Evolutionary conservation across 92 coral and sea anemone species (phyloP), one percentile per base, ranked within the genome.

Genomic region (Pocillopora grandis): DNA sequence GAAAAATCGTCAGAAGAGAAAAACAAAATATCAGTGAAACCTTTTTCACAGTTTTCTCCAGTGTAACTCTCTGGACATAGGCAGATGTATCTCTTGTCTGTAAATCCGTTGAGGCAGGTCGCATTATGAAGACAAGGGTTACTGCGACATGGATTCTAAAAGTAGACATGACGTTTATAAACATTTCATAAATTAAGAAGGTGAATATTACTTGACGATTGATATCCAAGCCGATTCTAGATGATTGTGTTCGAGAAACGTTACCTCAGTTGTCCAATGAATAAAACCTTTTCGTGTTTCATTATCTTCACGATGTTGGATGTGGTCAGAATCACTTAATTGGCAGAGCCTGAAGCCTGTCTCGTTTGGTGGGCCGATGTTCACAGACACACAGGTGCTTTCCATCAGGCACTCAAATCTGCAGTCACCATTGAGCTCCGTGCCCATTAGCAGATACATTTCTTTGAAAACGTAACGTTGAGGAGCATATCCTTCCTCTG

Each of bases 31-130:
- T 42, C 52, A 42, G 52, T 42, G 5, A 42, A 42, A 72, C 76
- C 76, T 49, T 16, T 5, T 72, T 72, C 76, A 12, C 76, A 72
- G 3, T 37, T 9, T 72, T 72, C 76, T 42, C 76, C 76, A 7
- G 48, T 42, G 55, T 19, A 72, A 37, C 76, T 60, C 13, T 33
- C 6, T 17, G 16, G 58, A 49, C 76, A 72, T 3, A 37, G 12
- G 23, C 76, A 72, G 16, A 72, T n/a, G 5, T 72, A 72, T 49
- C n/a, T 48, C 76, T 72, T 72, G 61, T 72, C 76, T 37, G 76
- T 72, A 18, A 37, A 72, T 37, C 76, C 61, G 4, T 37, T 48
- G n/a, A 72, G 9, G 21, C 76, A 72, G 13, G 21, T 48, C 2
- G 59, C 76, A 19, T 49, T 8, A n/a, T 72, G 16, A 10, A 48